Evolutionary conservation across 1,140 invertebrate genomes (phyloP).

Genomic region (Delia radicum): DNA sequence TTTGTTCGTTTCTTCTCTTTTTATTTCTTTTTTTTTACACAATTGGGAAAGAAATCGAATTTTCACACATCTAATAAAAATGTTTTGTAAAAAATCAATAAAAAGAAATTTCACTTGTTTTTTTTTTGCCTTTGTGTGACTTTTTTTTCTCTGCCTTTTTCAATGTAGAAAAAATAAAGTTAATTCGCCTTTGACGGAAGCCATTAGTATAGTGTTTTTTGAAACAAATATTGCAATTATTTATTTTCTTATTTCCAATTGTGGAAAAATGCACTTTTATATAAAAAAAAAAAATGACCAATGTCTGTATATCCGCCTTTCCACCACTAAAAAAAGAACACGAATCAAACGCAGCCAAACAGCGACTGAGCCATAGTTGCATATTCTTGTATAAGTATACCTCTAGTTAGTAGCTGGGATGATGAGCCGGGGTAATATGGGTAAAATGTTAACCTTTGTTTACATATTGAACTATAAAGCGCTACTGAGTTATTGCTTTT

Average conservation of each 20-base stretch:
- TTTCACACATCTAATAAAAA: slow-evolving; percentile 9
- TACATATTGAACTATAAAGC: no score
- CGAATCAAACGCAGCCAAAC: background rate
- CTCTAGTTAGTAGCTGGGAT: no score
- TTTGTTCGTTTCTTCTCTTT: background rate
- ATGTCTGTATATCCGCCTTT: background rate
- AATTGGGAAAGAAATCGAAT: background rate
- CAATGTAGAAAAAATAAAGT: background rate
- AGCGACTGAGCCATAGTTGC: background rate
- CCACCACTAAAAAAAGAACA: background rate
- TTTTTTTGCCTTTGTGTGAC: background rate
- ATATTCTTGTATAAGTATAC: no score
- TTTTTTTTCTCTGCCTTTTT: background rate
- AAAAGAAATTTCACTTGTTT: slow-evolving; percentile 17
- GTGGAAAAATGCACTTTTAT: background rate
- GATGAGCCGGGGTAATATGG: no score
- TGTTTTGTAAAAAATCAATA: slow-evolving; percentile 14
- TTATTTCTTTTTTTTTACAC: background rate
- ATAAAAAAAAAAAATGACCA: background rate
- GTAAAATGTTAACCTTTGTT: no score
- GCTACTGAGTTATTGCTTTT: no score
- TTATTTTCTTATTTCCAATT: background rate
- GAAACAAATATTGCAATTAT: slow-evolving; percentile 10
- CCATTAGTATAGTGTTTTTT: background rate
- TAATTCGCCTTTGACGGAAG: background rate